These are phyloP conservation scores for Coelinius sp. DNA, from an alignment of 2,888 invertebrate species.

Conservation along the genomic window DNA sequence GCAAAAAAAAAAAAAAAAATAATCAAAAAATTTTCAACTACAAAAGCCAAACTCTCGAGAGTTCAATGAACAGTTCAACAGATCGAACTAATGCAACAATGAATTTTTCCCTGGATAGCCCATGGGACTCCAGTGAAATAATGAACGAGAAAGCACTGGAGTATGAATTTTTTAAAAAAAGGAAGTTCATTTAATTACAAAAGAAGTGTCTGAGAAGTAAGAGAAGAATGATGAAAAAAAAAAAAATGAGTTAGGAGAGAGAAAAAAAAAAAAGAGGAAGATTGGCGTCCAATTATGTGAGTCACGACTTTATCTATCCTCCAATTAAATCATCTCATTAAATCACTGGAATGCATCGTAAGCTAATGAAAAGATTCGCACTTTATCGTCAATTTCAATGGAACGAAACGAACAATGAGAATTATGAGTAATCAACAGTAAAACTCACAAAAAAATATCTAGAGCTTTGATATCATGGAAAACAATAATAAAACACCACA, in stretches of 20 bases:
- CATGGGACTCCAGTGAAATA: not conserved
- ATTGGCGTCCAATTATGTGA: conserved; percentile 17
- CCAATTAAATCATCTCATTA: conserved; percentile 30
- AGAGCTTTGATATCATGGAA: not conserved
- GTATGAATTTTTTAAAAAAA: conserved; percentile 2
- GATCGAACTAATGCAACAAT: not conserved
- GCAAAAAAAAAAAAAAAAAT: too few species aligned
- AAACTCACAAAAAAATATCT: not conserved
- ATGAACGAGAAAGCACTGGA: not conserved
- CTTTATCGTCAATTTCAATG: conserved; percentile 18
- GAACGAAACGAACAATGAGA: not conserved
- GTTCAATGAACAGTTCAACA: conserved; percentile 4
- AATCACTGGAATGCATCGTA: conserved; percentile 6
- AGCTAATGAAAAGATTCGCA: conserved; percentile 20
- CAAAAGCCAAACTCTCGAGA: not conserved
- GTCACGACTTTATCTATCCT: conserved; percentile 14
- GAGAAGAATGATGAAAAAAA: not conserved
- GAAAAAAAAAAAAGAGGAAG: not conserved
- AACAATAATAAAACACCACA: too few species aligned
- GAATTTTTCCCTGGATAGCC: not conserved
- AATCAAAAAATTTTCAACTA: too few species aligned
- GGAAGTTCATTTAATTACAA: not conserved
- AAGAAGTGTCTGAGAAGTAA: conserved; percentile 5
- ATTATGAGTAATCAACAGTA: not conserved
- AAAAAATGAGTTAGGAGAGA: not conserved